phyloP scores from a whole-genome alignment of 2,113 vertebrate genomes.

The Phylloscopus trochilus region DNA sequence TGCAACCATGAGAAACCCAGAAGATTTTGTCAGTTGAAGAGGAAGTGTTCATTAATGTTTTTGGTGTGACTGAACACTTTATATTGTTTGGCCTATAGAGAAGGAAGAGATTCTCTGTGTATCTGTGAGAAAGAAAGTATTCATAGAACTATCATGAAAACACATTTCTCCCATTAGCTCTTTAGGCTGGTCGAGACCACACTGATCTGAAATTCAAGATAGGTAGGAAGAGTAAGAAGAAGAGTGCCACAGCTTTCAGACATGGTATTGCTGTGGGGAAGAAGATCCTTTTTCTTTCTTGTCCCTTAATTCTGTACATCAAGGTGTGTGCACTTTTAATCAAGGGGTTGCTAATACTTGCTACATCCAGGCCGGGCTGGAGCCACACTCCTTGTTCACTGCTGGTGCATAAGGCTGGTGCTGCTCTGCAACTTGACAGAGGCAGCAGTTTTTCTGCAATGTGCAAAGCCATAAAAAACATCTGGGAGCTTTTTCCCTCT shows the following conservation, averaged over 20 bases:
- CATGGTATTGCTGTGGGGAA: background rate
- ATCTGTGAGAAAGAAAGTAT: background rate
- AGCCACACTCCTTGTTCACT: background rate
- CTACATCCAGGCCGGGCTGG: background rate
- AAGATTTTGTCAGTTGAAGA: background rate
- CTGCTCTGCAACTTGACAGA: background rate
- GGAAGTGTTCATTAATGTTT: background rate
- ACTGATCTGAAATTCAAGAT: background rate
- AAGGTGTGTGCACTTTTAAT: rapidly evolving
- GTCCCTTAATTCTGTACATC: background rate
- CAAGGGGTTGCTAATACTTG: background rate
- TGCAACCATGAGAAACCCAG: background rate
- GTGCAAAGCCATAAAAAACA: background rate
- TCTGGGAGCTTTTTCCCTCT: background rate
- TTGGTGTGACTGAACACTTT: background rate
- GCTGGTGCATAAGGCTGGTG: background rate
- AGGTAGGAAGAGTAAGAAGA: background rate
- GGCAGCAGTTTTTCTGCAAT: background rate
- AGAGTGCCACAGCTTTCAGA: background rate
- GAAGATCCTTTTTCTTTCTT: background rate
- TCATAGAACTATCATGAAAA: background rate
- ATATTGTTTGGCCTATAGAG: background rate
- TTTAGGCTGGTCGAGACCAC: background rate
- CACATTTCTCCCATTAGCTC: background rate
- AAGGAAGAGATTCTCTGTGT: background rate